These are phyloP conservation scores for Rhaphigaster nebulosa DNA, from an alignment of 2,888 invertebrate species.

Conservation along the genomic window DNA sequence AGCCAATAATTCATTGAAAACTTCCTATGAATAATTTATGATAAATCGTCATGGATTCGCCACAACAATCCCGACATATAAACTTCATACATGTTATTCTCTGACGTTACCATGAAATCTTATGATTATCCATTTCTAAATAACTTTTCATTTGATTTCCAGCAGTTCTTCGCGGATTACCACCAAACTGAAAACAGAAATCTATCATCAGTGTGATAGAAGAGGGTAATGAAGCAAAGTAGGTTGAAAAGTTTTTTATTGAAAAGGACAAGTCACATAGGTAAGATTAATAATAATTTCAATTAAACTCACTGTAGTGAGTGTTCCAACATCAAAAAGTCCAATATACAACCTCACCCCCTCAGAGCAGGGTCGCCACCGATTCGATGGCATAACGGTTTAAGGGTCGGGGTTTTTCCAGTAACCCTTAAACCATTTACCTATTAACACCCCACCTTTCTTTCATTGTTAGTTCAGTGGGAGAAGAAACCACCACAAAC, in stretches of 20 bases:
- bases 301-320: not conserved
- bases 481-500: too few relatives aligned
- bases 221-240: not conserved
- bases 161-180: constrained; percentile 2
- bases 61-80: not conserved
- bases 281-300: not conserved
- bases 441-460: too few relatives aligned
- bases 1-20: not conserved
- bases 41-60: not conserved
- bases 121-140: constrained; percentile 5
- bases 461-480: too few relatives aligned
- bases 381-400: too few relatives aligned
- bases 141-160: constrained; percentile 4
- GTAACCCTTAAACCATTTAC: too few relatives aligned
- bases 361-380: too few relatives aligned
- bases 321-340: not conserved
- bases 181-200: constrained; percentile 15
- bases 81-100: not conserved
- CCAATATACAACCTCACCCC: not conserved
- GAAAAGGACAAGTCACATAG: not conserved
- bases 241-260: not conserved
- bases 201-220: constrained; percentile 22
- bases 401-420: too few relatives aligned
- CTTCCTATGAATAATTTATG: not conserved
- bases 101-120: constrained; percentile 10